A percentile compares a stretch with the other conserved stretches of the same genome.
These are phyloP conservation scores for Miichthys miiuy DNA, from an alignment of 2,797 vertebrate genomes.

Conservation along the genomic window DNA sequence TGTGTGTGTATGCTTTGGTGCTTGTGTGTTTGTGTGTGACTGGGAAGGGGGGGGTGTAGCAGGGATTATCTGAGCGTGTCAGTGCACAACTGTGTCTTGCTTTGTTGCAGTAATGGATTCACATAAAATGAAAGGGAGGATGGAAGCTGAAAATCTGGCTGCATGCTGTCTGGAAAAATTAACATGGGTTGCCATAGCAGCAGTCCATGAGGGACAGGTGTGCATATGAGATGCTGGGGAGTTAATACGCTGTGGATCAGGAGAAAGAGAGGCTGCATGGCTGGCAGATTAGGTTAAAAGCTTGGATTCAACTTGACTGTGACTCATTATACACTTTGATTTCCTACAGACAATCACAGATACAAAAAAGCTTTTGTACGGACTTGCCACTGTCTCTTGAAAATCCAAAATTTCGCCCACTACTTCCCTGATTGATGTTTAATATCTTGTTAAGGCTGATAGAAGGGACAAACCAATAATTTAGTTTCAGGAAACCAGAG, in stretches of 20 bases:
- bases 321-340: constrained; percentile 32
- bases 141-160: constrained; percentile 72
- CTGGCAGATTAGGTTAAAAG: constrained; percentile 33
- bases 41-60: constrained; percentile 14
- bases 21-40: constrained; percentile 6
- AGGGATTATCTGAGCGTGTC: constrained; percentile 70
- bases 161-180: constrained; percentile 62
- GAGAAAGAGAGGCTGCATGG: constrained; percentile 29
- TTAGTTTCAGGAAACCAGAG: neutral
- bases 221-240: constrained; percentile 70
- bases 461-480: neutral
- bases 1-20: constrained; percentile 21
- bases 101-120: constrained; percentile 81
- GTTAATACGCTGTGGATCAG: constrained; percentile 54
- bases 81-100: constrained; percentile 74
- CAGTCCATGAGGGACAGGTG: constrained; percentile 77
- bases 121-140: constrained; percentile 73
- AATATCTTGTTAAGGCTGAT: neutral
- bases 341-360: neutral
- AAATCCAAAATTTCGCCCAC: neutral
- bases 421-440: neutral
- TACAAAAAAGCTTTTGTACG: neutral
- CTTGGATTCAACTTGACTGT: constrained; percentile 19
- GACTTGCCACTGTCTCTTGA: neutral
- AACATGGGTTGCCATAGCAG: constrained; percentile 79